phyloP scores from a whole-genome alignment of 1,140 invertebrate species.

The Hydropsyche tenuis region DNA sequence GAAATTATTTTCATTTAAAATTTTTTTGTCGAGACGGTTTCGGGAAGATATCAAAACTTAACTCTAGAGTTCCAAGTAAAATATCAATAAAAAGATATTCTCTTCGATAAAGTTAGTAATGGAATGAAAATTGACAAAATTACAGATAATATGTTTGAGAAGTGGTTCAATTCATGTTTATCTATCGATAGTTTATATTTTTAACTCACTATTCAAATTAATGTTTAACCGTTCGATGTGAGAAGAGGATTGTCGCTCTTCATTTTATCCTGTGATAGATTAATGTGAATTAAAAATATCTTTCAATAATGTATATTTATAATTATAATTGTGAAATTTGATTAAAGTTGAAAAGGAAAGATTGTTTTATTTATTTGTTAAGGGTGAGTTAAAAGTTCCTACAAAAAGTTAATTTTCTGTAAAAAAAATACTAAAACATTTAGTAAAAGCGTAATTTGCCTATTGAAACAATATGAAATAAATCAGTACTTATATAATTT shows the following conservation, averaged over 20 bases:
- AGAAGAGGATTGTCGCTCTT: neutral
- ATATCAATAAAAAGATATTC: neutral
- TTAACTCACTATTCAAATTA: neutral
- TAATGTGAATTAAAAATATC: neutral
- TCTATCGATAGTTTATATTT: neutral
- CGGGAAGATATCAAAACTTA: no score
- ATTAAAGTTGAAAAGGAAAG: slow-evolving; percentile 42
- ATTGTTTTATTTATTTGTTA: no score
- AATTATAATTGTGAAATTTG: slow-evolving; percentile 54
- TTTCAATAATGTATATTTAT: slow-evolving; percentile 41
- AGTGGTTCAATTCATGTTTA: no score
- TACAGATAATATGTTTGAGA: neutral
- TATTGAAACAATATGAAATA: no score
- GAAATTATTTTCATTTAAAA: no score
- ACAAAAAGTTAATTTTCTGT: no score
- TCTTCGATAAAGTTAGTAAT: neutral
- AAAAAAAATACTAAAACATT: no score
- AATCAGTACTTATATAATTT: no score
- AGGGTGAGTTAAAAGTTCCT: no score
- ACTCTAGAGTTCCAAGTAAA: neutral
- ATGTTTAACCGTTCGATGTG: neutral
- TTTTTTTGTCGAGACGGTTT: no score
- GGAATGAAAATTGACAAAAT: neutral
- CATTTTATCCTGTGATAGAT: slow-evolving; percentile 18
- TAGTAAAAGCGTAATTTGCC: no score